These are phyloP conservation scores for Morinoia aosen DNA, from an alignment of 2,888 invertebrate genomes.

Conservation along the genomic window DNA sequence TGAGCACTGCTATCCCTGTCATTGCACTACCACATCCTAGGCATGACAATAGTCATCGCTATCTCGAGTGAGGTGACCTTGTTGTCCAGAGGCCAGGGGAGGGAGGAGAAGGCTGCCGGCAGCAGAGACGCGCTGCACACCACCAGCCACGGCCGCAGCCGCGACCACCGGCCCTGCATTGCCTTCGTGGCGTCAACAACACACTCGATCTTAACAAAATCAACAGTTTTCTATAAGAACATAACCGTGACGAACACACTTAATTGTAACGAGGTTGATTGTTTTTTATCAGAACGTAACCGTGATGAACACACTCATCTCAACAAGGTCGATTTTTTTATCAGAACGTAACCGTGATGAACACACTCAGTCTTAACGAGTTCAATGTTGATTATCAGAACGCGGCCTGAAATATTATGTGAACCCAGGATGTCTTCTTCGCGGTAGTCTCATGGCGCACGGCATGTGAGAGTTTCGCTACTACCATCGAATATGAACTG, in stretches of 20 bases:
- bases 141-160: not conserved
- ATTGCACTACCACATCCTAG: no score
- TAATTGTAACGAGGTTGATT: not conserved
- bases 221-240: not conserved
- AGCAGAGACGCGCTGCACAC: not conserved
- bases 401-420: not conserved
- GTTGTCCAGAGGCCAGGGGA: slow-evolving; percentile 46
- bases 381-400: not conserved
- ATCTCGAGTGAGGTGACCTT: not conserved
- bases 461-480: no score
- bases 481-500: no score
- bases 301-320: no score
- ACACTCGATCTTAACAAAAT: not conserved
- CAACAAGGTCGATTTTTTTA: no score
- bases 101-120: not conserved
- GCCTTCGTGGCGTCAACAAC: not conserved
- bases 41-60: not conserved
- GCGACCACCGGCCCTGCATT: not conserved
- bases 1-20: no score
- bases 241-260: no score
- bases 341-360: no score
- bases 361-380: no score
- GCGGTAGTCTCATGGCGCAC: no score
- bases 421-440: not conserved
- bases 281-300: not conserved